phyloP scores from a whole-genome alignment of 2,113 vertebrate species.

The Chloebia gouldiae region DNA sequence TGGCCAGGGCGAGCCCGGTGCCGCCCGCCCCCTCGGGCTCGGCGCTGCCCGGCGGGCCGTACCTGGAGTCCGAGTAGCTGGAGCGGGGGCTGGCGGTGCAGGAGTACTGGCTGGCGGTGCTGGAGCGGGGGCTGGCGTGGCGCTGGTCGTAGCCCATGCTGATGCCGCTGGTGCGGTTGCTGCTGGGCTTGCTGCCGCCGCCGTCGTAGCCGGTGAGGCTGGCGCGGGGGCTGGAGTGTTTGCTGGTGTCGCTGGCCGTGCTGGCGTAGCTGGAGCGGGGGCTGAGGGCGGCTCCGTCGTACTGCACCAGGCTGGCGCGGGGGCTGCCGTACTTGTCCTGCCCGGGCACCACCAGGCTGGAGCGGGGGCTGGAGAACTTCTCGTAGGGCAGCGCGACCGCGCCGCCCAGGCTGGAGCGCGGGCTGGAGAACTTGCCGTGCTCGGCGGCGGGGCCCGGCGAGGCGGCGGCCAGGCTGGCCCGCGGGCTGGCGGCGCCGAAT shows the following conservation, averaged over 20 bases:
- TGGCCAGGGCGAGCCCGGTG: slow-evolving; percentile 66
- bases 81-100: slow-evolving; percentile 83
- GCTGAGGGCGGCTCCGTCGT: slow-evolving; percentile 80
- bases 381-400: slow-evolving; percentile 34
- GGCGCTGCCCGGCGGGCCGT: slow-evolving; percentile 65
- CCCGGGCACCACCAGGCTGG: slow-evolving; percentile 76
- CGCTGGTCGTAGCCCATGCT: slow-evolving; percentile 97
- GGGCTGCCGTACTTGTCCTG: slow-evolving; percentile 82
- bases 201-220: slow-evolving; percentile 88
- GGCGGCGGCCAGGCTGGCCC: slow-evolving; percentile 77
- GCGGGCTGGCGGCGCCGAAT: slow-evolving; percentile 70
- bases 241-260: slow-evolving; percentile 89
- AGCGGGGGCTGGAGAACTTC: slow-evolving; percentile 74
- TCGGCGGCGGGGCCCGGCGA: slow-evolving; percentile 59
- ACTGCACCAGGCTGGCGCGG: slow-evolving; percentile 79
- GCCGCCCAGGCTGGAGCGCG: slow-evolving; percentile 78
- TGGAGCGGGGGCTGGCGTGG: slow-evolving; percentile 89
- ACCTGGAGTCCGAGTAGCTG: slow-evolving; percentile 81
- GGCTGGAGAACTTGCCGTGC: slow-evolving; percentile 82
- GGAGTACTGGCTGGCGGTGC: slow-evolving; percentile 85
- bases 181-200: slow-evolving; percentile 83
- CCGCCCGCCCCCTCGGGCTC: slow-evolving; percentile 48
- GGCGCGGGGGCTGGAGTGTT: slow-evolving; percentile 88
- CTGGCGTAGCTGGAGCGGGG: slow-evolving; percentile 89
- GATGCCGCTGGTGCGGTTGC: slow-evolving; percentile 96